phyloP scores from a whole-genome alignment of 2,113 vertebrate species.

The Laterallus jamaicensis region DNA sequence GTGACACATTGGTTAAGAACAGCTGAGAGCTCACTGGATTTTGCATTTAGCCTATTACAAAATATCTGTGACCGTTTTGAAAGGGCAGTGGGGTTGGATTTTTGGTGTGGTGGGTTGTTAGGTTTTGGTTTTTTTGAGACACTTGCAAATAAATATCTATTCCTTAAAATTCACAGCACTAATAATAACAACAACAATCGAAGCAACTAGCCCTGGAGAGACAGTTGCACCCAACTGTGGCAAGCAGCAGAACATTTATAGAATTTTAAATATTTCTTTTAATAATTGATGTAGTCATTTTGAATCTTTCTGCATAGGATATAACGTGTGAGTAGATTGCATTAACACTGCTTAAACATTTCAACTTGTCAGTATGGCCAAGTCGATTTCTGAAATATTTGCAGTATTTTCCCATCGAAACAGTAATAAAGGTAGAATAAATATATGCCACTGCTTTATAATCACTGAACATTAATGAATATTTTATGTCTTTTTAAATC shows the following conservation, averaged over 20 bases:
- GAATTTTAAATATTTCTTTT: conserved; percentile 84
- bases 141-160: conserved; percentile 15
- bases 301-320: conserved; percentile 83
- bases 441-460: conserved; percentile 87
- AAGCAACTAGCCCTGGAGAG: conserved; percentile 67
- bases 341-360: conserved; percentile 87
- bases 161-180: conserved; percentile 55
- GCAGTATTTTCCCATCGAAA: conserved; percentile 89
- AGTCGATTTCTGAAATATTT: conserved; percentile 87
- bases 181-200: conserved; percentile 46
- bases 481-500: conserved; percentile 95
- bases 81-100: not conserved
- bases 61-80: conserved; percentile 27
- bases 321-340: conserved; percentile 81
- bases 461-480: conserved; percentile 91
- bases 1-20: not conserved
- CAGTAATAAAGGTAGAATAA: conserved; percentile 88
- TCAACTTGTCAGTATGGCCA: conserved; percentile 88
- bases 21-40: not conserved
- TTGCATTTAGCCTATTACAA: conserved; percentile 1
- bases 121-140: not conserved
- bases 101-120: not conserved
- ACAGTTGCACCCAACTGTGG: conserved; percentile 80
- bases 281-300: conserved; percentile 92
- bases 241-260: conserved; percentile 71